Evolutionary conservation across 2,888 invertebrate genomes (phyloP), one percentile per base, ranked within the genome.

Genomic region (Rhamphomyia laevipes): DNA sequence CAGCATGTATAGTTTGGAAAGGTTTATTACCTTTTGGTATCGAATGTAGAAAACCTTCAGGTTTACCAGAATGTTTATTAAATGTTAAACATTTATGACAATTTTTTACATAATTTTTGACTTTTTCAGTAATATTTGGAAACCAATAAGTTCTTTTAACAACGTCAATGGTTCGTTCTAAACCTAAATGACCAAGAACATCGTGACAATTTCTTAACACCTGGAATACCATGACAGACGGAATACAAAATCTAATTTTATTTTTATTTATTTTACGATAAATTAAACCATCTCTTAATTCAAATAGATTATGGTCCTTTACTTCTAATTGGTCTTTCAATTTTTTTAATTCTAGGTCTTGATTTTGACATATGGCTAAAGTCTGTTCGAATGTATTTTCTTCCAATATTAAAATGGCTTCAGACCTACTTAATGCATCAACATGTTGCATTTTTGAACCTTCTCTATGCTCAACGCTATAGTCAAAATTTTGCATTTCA

Each of bases 131-230:
- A 43, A 53, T 17, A 16, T 48, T 44, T 5, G 53, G 51, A 23
- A 53, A 53, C 51, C 51, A 53, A 45, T 53, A 48, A 15, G 42
- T 31, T 15, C 50, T 33, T n/a, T n/a, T 13, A 4, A 51, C 38
- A 1, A 23, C 12, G 5, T 47, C 30, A 3, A 43, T 12, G 16
- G 40, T 43, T 27, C 51, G 51, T 17, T 48, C 46, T 4, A 27
- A 11, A 4, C 47, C 51, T 13, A 51, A 18, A 31, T 53, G 46
- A 5, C 53, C 51, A 12, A 50, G 12, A n/a, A n/a, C n/a, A n/a
- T n/a, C n/a, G n/a, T n/a, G n/a, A n/a, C n/a, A n/a, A n/a, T n/a
- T n/a, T n/a, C 35, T 17, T 4, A 53, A 15, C 10, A 51, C 16
- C 13, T 52, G 44, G 27, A 15, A 15, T 33, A 50, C 43, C 33